phyloP scores from a whole-genome alignment of 2,113 vertebrate species.

The Neolamprologus brichardi region DNA sequence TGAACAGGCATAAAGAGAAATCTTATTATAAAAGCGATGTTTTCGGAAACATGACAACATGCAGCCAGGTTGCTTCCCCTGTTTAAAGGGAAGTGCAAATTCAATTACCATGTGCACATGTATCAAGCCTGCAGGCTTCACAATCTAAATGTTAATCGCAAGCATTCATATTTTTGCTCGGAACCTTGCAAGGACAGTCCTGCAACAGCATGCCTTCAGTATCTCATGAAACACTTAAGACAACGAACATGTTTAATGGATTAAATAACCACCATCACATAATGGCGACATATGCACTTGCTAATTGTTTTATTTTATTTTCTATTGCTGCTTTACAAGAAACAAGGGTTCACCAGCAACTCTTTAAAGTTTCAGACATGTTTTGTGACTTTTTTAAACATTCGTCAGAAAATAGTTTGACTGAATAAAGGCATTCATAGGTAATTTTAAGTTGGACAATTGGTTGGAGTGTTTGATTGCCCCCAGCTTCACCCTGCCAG shows the following conservation, averaged over 20 bases:
- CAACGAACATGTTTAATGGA: constrained; percentile 40
- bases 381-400: neutral
- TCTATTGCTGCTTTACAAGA: neutral
- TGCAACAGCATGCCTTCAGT: constrained; percentile 35
- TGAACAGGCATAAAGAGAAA: neutral
- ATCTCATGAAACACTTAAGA: constrained; percentile 4
- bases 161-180: constrained; percentile 40
- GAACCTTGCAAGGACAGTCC: neutral
- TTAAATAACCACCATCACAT: neutral
- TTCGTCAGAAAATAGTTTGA: neutral
- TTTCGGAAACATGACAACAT: constrained; percentile 25
- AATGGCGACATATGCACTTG: neutral
- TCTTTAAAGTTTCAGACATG: neutral
- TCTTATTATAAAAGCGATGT: constrained; percentile 32
- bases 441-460: constrained; percentile 14
- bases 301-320: neutral
- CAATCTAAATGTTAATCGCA: constrained; percentile 67
- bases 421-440: neutral
- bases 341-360: neutral
- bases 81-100: constrained; percentile 36
- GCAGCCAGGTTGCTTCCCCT: constrained; percentile 11
- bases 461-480: constrained; percentile 29
- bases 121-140: constrained; percentile 29
- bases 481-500: constrained; percentile 35
- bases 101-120: constrained; percentile 64